Conservation (phyloP, 2,113 vertebrate species). For the Dromiciops gliroides region DNA sequence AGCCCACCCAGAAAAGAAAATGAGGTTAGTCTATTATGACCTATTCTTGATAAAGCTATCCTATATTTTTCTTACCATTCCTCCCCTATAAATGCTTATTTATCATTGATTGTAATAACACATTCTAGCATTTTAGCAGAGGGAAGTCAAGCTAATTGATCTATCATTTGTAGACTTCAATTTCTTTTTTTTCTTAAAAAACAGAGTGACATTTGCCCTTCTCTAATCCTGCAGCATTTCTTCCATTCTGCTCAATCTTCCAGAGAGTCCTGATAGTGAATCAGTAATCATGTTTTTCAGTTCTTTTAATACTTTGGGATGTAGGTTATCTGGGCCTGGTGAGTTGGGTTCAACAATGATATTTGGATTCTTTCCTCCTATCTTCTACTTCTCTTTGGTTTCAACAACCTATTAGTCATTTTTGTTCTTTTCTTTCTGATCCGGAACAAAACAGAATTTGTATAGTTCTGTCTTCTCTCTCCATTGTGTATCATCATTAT, state of each 20-base stretch:
- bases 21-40: background rate
- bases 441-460: background rate
- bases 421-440: background rate
- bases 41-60: background rate
- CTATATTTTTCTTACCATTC: background rate
- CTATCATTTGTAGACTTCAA: background rate
- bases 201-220: background rate
- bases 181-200: background rate
- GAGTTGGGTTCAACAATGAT: background rate
- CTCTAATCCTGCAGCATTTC: background rate
- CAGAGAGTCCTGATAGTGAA: background rate
- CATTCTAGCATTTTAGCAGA: background rate
- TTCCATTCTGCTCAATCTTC: background rate
- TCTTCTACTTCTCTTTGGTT: background rate
- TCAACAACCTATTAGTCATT: background rate
- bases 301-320: background rate
- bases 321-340: background rate
- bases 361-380: background rate
- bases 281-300: background rate
- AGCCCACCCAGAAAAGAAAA: background rate
- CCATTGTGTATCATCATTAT: background rate
- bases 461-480: background rate
- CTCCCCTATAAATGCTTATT: background rate
- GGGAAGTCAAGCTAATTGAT: background rate
- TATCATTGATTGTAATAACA: background rate